A percentile compares a stretch with the other conserved stretches of the same genome.
Evolutionary conservation across 2,797 vertebrate species (phyloP).

Genomic region (Adelosebastes latens): DNA sequence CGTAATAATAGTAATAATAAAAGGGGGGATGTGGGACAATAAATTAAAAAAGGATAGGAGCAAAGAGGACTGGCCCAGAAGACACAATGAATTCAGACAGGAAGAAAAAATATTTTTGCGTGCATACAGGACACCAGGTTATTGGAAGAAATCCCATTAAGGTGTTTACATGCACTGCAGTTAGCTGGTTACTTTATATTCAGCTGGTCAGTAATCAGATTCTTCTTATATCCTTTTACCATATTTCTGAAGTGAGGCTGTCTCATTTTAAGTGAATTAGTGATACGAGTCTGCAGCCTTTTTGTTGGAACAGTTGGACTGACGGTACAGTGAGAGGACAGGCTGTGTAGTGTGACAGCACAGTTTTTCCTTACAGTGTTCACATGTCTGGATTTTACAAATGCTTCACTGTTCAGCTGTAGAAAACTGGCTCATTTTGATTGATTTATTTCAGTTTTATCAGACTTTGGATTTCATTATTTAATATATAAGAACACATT

Average conservation of each 20-base stretch:
- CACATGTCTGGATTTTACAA: conserved; percentile 16
- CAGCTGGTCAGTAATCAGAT: conserved; percentile 10
- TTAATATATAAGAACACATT: background rate
- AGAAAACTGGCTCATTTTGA: background rate
- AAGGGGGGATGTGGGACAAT: background rate
- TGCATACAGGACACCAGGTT: background rate
- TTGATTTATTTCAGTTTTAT: conserved; percentile 2
- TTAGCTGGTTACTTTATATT: conserved; percentile 2
- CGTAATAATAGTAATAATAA: background rate
- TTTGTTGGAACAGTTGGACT: conserved; percentile 34
- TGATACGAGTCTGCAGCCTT: conserved; percentile 7
- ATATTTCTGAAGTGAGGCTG: background rate
- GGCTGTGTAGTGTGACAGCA: conserved; percentile 27
- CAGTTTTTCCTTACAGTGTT: background rate
- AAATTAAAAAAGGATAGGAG: background rate
- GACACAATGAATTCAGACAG: background rate
- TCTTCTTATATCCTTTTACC: background rate
- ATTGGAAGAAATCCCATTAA: background rate
- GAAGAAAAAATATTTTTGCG: background rate
- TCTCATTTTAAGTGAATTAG: conserved; percentile 18
- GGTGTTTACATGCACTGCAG: background rate
- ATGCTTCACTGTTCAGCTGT: background rate
- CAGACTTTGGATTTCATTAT: background rate
- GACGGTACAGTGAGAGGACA: conserved; percentile 24
- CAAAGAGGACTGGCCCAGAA: background rate